Base-by-base conservation (phyloP, 92 coral and sea anemone species). In the Galaxea fascicularis region DNA sequence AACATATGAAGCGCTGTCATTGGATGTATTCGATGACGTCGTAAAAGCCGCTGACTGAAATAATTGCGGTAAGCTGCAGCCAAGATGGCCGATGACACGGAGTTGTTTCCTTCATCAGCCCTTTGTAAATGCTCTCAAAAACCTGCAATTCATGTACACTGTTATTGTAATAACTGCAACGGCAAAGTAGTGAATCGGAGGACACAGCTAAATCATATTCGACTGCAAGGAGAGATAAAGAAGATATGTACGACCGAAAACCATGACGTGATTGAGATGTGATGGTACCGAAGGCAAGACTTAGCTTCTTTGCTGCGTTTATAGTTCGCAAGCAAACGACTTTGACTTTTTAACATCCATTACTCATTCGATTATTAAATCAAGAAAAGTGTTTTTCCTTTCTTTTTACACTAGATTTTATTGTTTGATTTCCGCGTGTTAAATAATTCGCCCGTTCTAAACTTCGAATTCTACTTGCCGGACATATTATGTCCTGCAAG, bases 51-150 rank as follows among this genome's bases (percentile, higher is more conserved):
- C 79, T 74, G 65, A 20, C 65, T 53, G 64, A 27, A 17, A 30
- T 20, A 27, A 31, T 46, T 39, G 44, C 47, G 47, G 49, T 14
- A 18, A 57, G 28, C 68, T 24, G 2, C 11, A 24, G 68, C 53
- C 4, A 77, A 63, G 29, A 77, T 77, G 82, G 58, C 73, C 26
- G 72, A 77, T 17, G 70, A 30, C 21, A 26, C 41, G 59, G 60
- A 63, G 12, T 24, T 77, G 57, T 77, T 76, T 31, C 80, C 76
- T n/a, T n/a, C 65, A 8, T 58, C 80, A 57, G 35, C 80, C 4
- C 69, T 76, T 58, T 76, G 80, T 60, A 58, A 57, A 26, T 76
- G 80, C 80, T 4, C 54, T 31, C 69, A 76, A 76, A 76, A 76
- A 41, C 69, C 69, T 76, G 80, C 80, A 17, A 41, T 41, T 14